Percentiles rank a stretch among this genome's conserved stretches.
Evolutionary conservation across 1,140 invertebrate genomes (phyloP).

Genomic region (Temnothorax nylanderi): DNA sequence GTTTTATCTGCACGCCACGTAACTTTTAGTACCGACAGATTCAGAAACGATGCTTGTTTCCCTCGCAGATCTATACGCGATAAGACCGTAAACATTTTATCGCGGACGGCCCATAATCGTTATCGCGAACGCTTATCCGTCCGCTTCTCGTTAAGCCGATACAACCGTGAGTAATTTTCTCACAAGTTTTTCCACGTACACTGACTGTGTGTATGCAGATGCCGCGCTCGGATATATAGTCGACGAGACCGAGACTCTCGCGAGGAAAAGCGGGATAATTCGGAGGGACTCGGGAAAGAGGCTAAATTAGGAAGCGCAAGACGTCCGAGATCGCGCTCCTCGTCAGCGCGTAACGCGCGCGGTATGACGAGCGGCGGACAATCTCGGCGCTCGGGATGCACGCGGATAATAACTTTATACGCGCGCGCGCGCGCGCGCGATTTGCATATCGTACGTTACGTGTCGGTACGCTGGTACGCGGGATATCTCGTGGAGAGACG

Average conservation of each 20-base stretch:
- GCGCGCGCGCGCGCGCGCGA: conserved; percentile 12
- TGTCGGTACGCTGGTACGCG: background rate
- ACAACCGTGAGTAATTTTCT: conserved; percentile 20
- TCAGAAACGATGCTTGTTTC: conserved; percentile 15
- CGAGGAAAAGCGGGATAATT: conserved; percentile 1
- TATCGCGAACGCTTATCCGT: conserved; percentile 33
- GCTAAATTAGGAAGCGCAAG: background rate
- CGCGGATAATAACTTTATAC: conserved; percentile 62
- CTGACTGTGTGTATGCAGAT: background rate
- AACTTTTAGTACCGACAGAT: conserved; percentile 37
- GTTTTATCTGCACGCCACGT: conserved; percentile 34
- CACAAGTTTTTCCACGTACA: background rate
- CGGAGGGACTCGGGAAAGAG: background rate
- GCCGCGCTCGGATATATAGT: background rate
- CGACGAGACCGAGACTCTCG: background rate
- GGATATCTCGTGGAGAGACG: conserved; percentile 20
- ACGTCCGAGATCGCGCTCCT: background rate
- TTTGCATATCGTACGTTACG: conserved; percentile 63
- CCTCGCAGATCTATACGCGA: conserved; percentile 15
- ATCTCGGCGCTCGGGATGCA: conserved; percentile 11
- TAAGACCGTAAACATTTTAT: conserved; percentile 42
- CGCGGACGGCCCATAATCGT: conserved; percentile 22
- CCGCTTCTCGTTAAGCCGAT: conserved; percentile 28
- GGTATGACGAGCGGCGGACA: conserved; percentile 8
- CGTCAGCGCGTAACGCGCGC: background rate